phyloP scores from a whole-genome alignment of 2,888 invertebrate genomes.

The Campaea margaritaria region DNA sequence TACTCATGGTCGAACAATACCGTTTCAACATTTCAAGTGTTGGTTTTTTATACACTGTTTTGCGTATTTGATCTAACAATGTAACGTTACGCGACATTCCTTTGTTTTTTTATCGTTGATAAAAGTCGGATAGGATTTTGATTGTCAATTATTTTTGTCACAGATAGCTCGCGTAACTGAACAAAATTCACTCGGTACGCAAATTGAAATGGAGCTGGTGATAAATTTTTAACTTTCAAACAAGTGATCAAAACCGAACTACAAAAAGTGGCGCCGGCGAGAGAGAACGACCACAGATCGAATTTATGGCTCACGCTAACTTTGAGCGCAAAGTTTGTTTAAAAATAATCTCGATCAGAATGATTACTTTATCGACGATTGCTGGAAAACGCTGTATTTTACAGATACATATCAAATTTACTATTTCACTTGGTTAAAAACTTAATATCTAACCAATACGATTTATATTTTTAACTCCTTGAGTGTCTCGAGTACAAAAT shows the following conservation, averaged over 20 bases:
- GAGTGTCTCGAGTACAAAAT: no score
- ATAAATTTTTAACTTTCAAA: slow-evolving; percentile 81
- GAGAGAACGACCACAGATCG: slow-evolving; percentile 75
- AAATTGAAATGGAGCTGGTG: slow-evolving; percentile 74
- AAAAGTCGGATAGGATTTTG: slow-evolving; percentile 49
- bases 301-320: slow-evolving; percentile 74
- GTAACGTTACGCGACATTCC: background rate
- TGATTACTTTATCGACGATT: slow-evolving; percentile 41
- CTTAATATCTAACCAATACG: no score
- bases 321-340: slow-evolving; percentile 63
- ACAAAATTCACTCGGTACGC: slow-evolving; percentile 60
- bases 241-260: slow-evolving; percentile 80
- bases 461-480: no score
- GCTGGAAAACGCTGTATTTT: background rate
- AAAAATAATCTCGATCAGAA: slow-evolving; percentile 56
- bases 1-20: slow-evolving; percentile 66
- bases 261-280: slow-evolving; percentile 71
- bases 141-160: slow-evolving; percentile 60
- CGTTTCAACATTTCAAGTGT: slow-evolving; percentile 65
- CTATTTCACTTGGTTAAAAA: no score
- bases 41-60: slow-evolving; percentile 52
- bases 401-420: no score
- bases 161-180: slow-evolving; percentile 41
- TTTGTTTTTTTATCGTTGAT: slow-evolving; percentile 9
- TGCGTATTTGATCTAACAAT: slow-evolving; percentile 34